Evolutionary conservation across 2,888 invertebrate species (phyloP), one percentile per base, ranked within the genome.

Genomic region (Bellardia pandia): DNA sequence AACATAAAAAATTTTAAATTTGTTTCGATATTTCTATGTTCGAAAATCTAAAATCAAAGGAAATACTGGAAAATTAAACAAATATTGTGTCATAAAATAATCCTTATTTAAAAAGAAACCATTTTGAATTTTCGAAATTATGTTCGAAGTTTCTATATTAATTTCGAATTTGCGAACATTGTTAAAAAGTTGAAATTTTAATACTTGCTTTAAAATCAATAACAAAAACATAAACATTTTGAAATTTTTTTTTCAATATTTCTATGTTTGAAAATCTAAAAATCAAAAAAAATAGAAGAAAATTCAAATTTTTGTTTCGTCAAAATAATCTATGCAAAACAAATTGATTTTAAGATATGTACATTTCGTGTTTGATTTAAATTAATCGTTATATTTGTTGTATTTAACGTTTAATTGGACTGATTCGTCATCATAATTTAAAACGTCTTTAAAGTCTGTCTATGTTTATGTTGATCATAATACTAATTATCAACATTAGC

Each of bases 401-500:
- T 42, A 56, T 56, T 56, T 37, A 69, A 80, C 23, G 14, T 60
- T 66, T 69, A 62, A 64, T 42, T 71, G 62, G 62, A 23, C 58
- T 76, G n/a, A 23, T 45, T 80, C n/a, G 45, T 40, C 14, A 48
- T 66, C n/a, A 33, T 37, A 51, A 40, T 23, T 23, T 23, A n/a
- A 14, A 6, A 14, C 60, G 7, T 60, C 60, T 37, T 33, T 13
- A 37, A 45, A 37, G 37, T 37, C 37, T 37, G 37, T 37, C 7
- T 45, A 2, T 45, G 53, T 53, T 30, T 11, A 30, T 58, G 23
- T 30, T 58, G 4, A 11, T 37, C 1, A 33, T 14, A 4, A 60
- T n/a, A 14, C 58, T 74, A 9, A 64, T 83, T 64, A 69, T 82
- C 33, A 60, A 40, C 75, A 77, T 76, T 71, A 84, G 72, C 76